Base-by-base conservation (phyloP, 2,797 vertebrate species). In the Australoheros facetus region DNA sequence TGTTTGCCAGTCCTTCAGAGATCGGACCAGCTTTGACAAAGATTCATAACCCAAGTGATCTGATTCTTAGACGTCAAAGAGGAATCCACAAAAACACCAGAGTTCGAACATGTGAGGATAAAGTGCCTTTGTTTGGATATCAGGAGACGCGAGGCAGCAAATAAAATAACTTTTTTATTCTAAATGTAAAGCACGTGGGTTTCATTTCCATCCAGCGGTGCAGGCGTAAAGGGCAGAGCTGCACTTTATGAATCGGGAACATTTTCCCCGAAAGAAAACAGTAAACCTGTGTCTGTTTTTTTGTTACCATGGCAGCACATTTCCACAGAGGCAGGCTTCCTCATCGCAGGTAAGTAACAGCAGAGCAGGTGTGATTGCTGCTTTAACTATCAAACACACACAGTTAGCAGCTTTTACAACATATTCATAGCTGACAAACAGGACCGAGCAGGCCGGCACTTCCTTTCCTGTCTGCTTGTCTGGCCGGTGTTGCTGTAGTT, bases 321-420 rank as follows among this genome's bases (percentile, higher is more conserved):
- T 19, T 30, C 42, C 62, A 69, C 42, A 30, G 62, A 69, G 30
- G 28, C 42, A 69, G 48, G 62, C 26, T 13, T 51, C 23, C 4
- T 30, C 2, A 19, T 19, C 9, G 11, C 62, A 51, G 62, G 62
- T 69, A 51, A 51, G 62, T 30, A 11, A 7, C 42, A 0, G 19
- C 17, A n/a, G 62, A 30, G 42, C 23, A 66, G 42, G 42, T 0
- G 16, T 69, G 62, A 19, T n/a, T 66, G 23, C 62, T 66, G 39
- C 23, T 48, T 42, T 17, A 45, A 28, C 48, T 42, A 48, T 1
- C 62, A 16, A 28, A 26, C 6, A 19, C 5, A 48, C 45, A 32
- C 30, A 32, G 5, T 9, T 26, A 48, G 5, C 23, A 30, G 16
- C 0, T 19, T 0, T 2, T 19, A 28, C 62, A 28, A 7, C 39